Conservation (phyloP, 2,113 vertebrate species). For the Ciconia boyciana region DNA sequence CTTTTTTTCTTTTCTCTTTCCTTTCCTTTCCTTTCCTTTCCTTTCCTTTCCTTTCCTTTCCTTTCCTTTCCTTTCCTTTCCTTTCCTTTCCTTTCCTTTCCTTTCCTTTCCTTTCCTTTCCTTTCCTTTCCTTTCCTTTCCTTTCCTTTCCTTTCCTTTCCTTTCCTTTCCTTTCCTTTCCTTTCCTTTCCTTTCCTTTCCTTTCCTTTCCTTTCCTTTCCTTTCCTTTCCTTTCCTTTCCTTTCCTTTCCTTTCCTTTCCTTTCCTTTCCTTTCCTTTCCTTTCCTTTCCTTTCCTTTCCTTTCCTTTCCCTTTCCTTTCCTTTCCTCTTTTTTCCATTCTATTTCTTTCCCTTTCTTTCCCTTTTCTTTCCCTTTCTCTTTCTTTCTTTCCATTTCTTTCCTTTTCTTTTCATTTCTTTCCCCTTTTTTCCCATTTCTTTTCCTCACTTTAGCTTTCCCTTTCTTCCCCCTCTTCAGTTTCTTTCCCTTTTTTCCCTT, state of each 20-base stretch:
- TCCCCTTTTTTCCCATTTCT: background rate
- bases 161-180: background rate
- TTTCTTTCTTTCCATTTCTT: background rate
- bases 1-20: too few relatives aligned
- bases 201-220: background rate
- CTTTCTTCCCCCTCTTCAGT: background rate
- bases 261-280: too few relatives aligned
- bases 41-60: background rate
- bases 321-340: too few relatives aligned
- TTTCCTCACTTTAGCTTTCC: too few relatives aligned
- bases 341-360: too few relatives aligned
- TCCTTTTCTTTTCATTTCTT: background rate
- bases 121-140: background rate
- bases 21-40: background rate
- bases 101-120: too few relatives aligned
- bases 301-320: too few relatives aligned
- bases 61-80: background rate
- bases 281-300: too few relatives aligned
- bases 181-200: too few relatives aligned
- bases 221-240: background rate
- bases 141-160: background rate
- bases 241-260: too few relatives aligned
- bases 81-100: too few relatives aligned
- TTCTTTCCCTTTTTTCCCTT: rapidly evolving
- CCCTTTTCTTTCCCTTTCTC: too few relatives aligned